These are phyloP conservation scores for Pitangus sulphuratus DNA, from an alignment of 2,797 vertebrate species.

Conservation along the genomic window DNA sequence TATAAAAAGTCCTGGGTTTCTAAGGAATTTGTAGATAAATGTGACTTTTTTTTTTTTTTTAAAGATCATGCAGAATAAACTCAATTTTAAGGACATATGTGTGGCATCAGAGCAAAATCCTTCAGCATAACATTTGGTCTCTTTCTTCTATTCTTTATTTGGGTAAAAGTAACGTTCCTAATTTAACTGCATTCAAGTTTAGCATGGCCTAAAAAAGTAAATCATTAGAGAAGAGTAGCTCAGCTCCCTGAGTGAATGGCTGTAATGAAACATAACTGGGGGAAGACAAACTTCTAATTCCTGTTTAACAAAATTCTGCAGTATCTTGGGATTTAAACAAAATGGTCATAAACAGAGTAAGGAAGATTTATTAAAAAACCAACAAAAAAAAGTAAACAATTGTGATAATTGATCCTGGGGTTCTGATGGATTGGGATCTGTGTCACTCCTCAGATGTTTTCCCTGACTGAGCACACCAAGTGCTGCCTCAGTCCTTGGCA, in stretches of 20 bases:
- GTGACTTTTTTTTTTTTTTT: not conserved
- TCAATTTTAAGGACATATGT: not conserved
- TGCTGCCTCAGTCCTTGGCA: not conserved
- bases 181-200: not conserved
- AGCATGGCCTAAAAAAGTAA: not conserved
- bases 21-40: not conserved
- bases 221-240: not conserved
- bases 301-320: not conserved
- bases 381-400: accelerated
- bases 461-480: not conserved
- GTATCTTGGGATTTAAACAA: not conserved
- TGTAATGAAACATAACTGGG: not conserved
- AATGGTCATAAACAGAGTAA: not conserved
- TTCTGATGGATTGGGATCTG: not conserved
- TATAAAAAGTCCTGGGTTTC: not conserved
- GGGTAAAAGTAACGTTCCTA: not conserved
- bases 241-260: not conserved
- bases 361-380: not conserved
- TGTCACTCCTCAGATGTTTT: accelerated
- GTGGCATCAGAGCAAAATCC: not conserved
- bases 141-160: slow-evolving; percentile 1
- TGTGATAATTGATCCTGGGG: not conserved
- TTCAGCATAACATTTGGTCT: not conserved
- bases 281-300: not conserved
- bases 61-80: not conserved